A percentile compares a stretch with the other conserved stretches of the same genome.
Conservation (phyloP, 2,113 vertebrate genomes). For the Buteo buteo region DNA sequence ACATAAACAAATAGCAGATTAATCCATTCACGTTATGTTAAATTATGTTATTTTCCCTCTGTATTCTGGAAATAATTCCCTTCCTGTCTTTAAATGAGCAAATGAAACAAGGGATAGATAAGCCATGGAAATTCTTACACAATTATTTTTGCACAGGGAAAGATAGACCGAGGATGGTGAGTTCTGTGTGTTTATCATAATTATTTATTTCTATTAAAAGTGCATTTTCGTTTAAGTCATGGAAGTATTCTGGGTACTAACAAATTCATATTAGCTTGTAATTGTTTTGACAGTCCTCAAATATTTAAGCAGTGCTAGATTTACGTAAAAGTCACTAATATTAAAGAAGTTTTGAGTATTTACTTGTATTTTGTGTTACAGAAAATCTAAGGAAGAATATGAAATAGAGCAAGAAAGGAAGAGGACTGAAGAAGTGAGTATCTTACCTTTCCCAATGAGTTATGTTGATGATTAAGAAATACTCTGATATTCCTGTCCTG, state of each 20-base stretch:
- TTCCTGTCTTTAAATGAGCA: background rate
- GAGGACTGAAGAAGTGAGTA: conserved; percentile 67
- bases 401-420: conserved; percentile 82
- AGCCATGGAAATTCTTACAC: background rate
- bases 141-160: background rate
- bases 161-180: background rate
- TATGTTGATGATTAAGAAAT: background rate
- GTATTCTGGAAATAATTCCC: background rate
- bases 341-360: background rate
- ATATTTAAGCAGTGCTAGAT: background rate
- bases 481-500: background rate
- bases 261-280: background rate
- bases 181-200: background rate
- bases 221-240: background rate
- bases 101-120: background rate
- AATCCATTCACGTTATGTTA: background rate
- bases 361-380: conserved; percentile 61
- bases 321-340: background rate
- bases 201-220: background rate
- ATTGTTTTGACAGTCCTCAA: background rate
- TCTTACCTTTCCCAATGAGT: background rate
- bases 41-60: background rate
- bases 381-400: conserved; percentile 95
- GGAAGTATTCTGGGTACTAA: background rate
- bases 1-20: background rate